A percentile compares a stretch with the other conserved stretches of the same genome.
Conservation (phyloP, 2,797 vertebrate species). For the Ctenochaetus hawaiiensis region DNA sequence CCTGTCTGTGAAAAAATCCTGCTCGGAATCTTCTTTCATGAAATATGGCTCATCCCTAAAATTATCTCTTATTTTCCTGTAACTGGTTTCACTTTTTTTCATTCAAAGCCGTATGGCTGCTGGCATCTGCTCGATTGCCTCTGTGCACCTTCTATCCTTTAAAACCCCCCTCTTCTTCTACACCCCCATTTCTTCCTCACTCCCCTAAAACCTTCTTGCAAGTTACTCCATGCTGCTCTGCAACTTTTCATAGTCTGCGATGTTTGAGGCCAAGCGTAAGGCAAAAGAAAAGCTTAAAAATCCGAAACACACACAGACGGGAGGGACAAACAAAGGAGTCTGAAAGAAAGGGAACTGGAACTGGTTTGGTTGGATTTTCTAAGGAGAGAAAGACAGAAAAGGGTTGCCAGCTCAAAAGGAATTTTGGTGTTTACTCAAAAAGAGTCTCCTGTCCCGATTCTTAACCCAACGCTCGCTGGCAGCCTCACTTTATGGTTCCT, state of each 20-base stretch:
- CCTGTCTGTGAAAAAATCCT: constrained; percentile 19
- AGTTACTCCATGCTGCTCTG: constrained; percentile 41
- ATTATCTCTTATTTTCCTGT: constrained; percentile 15
- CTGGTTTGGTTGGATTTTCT: constrained; percentile 69
- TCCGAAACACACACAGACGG: constrained; percentile 58
- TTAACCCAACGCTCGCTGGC: constrained; percentile 66
- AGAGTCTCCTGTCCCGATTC: constrained; percentile 64
- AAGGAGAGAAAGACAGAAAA: constrained; percentile 26
- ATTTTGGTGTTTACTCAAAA: constrained; percentile 76
- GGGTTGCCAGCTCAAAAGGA: constrained; percentile 62
- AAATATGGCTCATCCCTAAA: constrained; percentile 44
- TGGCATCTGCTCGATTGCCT: constrained; percentile 49
- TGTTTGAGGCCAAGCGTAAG: constrained; percentile 34
- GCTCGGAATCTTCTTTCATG: constrained; percentile 39
- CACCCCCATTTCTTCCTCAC: constrained; percentile 30
- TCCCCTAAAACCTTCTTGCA: constrained; percentile 40
- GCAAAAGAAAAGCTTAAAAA: constrained; percentile 45
- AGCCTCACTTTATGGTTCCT: constrained; percentile 66
- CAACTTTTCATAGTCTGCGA: constrained; percentile 31
- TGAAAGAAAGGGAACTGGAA: constrained; percentile 70
- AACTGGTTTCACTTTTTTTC: constrained; percentile 60
- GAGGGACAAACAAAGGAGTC: constrained; percentile 61
- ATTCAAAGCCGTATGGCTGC: constrained; percentile 47
- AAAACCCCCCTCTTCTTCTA: constrained; percentile 14
- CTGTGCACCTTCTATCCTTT: constrained; percentile 44